phyloP scores from a whole-genome alignment of 2,113 vertebrate genomes.

The Oryzias melastigma region DNA sequence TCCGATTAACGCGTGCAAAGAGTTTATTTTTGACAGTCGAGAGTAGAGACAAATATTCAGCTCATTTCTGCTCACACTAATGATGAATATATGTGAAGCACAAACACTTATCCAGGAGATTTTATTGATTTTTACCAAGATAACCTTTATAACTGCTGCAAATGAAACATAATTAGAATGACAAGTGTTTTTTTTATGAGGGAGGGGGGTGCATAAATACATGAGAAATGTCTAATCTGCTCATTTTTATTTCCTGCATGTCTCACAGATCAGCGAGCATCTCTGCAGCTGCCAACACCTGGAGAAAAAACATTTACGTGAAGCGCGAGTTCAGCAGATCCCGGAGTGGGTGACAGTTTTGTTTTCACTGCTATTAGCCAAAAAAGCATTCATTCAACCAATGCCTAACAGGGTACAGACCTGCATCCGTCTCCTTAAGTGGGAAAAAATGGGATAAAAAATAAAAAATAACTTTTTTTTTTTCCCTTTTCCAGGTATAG shows the following conservation, averaged over 20 bases:
- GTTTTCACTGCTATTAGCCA: conserved; percentile 56
- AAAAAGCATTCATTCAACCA: conserved; percentile 50
- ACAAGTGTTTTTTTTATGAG: too few relatives aligned
- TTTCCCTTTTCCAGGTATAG: conserved; percentile 29
- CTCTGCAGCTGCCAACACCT: conserved; percentile 1
- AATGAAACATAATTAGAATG: too few relatives aligned
- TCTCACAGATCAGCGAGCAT: neutral
- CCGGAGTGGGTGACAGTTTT: conserved; percentile 47
- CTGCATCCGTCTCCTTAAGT: conserved; percentile 21
- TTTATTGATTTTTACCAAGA: too few relatives aligned
- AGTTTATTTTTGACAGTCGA: too few relatives aligned
- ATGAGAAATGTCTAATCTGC: neutral
- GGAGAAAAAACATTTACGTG: neutral
- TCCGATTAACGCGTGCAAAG: too few relatives aligned
- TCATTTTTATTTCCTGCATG: conserved; percentile 15
- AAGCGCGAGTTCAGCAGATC: conserved; percentile 44
- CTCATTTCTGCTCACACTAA: too few relatives aligned
- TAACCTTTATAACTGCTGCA: too few relatives aligned
- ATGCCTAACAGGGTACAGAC: conserved; percentile 44
- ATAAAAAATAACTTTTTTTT: conserved; percentile 15
- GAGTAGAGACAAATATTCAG: too few relatives aligned
- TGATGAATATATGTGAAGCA: too few relatives aligned
- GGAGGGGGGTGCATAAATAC: too few relatives aligned
- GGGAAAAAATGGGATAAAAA: conserved; percentile 7
- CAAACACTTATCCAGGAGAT: too few relatives aligned